Evolutionary conservation across 2,113 vertebrate genomes (phyloP).

Genomic region (Larimichthys crocea): DNA sequence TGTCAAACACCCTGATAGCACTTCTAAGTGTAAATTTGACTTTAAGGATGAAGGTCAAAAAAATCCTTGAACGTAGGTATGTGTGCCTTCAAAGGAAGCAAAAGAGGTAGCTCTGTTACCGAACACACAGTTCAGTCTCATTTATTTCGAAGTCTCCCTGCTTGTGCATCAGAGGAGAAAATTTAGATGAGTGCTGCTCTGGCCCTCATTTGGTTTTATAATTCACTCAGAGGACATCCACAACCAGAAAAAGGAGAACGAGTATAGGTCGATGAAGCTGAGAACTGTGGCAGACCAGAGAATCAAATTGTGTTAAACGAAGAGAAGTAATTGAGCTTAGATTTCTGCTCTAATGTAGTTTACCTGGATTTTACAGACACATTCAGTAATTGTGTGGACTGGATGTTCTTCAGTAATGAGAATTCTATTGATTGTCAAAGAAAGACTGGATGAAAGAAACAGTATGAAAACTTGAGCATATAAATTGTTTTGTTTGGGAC

Average conservation of each 20-base stretch:
- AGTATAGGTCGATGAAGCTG: slow-evolving; percentile 37
- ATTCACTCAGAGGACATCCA: slow-evolving; percentile 57
- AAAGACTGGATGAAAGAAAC: background rate
- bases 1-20: slow-evolving; percentile 26
- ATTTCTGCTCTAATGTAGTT: background rate
- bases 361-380: background rate
- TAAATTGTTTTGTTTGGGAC: background rate
- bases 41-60: slow-evolving; percentile 54
- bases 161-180: slow-evolving; percentile 35
- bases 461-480: background rate
- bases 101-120: slow-evolving; percentile 11
- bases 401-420: background rate
- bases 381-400: background rate
- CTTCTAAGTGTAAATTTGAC: slow-evolving; percentile 36
- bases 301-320: slow-evolving; percentile 15
- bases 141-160: slow-evolving; percentile 15
- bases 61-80: slow-evolving; percentile 27
- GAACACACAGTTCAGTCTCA: slow-evolving; percentile 28
- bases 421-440: background rate
- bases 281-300: background rate
- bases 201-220: slow-evolving; percentile 65
- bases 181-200: slow-evolving; percentile 60
- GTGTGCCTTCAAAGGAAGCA: slow-evolving; percentile 13
- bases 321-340: background rate
- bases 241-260: slow-evolving; percentile 4